phyloP scores from a whole-genome alignment of 2,113 vertebrate genomes.

The Xenopus borealis region DNA sequence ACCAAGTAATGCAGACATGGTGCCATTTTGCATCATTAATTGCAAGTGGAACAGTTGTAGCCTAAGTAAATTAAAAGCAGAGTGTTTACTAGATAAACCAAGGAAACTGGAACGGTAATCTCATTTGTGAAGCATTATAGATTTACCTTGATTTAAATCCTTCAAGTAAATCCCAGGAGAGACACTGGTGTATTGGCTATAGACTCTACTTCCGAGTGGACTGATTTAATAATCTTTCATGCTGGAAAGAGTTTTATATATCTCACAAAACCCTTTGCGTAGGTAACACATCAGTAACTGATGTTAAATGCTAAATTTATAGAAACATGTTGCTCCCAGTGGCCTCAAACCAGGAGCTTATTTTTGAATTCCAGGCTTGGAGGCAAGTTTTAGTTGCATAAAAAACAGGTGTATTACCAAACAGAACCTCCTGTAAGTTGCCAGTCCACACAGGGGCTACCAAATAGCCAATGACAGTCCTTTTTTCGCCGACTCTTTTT shows the following conservation, averaged over 20 bases:
- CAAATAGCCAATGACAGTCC: no score
- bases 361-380: no score
- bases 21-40: conserved; percentile 77
- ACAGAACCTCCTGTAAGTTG: no score
- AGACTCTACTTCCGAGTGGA: background rate
- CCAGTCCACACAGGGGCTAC: no score
- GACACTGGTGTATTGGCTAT: background rate
- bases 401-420: no score
- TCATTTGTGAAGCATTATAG: background rate
- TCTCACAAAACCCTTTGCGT: background rate
- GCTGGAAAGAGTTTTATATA: background rate
- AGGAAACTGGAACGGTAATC: background rate
- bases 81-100: background rate
- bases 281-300: no score
- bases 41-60: conserved; percentile 65
- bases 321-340: no score
- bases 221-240: background rate
- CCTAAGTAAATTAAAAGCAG: conserved; percentile 51
- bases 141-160: background rate
- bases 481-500: no score
- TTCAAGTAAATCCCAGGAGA: background rate
- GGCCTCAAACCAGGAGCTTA: no score
- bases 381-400: no score
- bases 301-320: no score
- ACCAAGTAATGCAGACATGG: conserved; percentile 76